These are phyloP conservation scores for Calliopsis andreniformis DNA, from an alignment of 1,140 invertebrate species.

Conservation along the genomic window DNA sequence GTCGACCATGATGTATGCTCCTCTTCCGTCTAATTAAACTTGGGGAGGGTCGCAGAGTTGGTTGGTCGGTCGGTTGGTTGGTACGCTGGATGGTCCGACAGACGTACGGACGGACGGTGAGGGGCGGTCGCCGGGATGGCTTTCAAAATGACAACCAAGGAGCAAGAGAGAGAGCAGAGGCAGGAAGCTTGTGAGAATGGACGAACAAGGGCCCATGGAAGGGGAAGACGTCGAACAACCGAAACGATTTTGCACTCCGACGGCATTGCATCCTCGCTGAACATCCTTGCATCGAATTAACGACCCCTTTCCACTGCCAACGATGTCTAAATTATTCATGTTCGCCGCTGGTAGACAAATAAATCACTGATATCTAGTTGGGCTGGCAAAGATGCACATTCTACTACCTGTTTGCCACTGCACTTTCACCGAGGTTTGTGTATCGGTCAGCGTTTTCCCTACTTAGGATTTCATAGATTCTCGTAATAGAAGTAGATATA, in stretches of 20 bases:
- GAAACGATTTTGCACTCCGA: conserved; percentile 38
- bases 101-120: conserved; percentile 60
- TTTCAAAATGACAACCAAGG: conserved; percentile 70
- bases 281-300: conserved; percentile 41
- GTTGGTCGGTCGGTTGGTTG: conserved; percentile 52
- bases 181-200: conserved; percentile 31
- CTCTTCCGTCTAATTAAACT: conserved; percentile 76
- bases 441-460: too few relatives aligned
- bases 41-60: conserved; percentile 65
- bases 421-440: too few relatives aligned
- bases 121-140: conserved; percentile 57
- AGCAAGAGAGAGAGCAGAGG: conserved; percentile 39
- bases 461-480: too few relatives aligned
- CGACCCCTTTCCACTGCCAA: conserved; percentile 2
- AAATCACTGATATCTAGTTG: neutral
- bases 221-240: conserved; percentile 45
- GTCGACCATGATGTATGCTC: conserved; percentile 70
- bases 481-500: too few relatives aligned
- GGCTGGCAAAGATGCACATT: too few relatives aligned
- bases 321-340: conserved; percentile 32
- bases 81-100: conserved; percentile 53
- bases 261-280: neutral
- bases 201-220: conserved; percentile 37
- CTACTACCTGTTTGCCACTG: too few relatives aligned
- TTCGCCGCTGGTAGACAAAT: neutral